Percentiles rank a stretch among this genome's conserved stretches.
Evolutionary conservation across 2,113 vertebrate species (phyloP).

Genomic region (Brachyhypopomus gauderio): DNA sequence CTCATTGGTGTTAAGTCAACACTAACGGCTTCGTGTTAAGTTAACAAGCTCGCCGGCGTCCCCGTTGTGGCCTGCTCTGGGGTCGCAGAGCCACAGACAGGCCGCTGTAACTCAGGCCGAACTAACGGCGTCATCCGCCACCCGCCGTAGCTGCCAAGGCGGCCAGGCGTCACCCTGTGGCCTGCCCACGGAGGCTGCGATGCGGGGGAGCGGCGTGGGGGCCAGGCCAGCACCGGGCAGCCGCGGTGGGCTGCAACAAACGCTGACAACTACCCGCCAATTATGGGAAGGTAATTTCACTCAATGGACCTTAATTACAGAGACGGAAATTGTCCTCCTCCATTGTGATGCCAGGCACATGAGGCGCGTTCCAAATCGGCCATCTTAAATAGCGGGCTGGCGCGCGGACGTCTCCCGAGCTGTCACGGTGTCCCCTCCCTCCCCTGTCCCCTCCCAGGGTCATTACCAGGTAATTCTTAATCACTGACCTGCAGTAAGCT

Average conservation of each 20-base stretch:
- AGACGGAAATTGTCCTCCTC: slow-evolving; percentile 67
- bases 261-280: slow-evolving; percentile 80
- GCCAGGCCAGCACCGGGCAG: slow-evolving; percentile 51
- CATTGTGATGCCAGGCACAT: slow-evolving; percentile 67
- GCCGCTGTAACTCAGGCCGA: slow-evolving; percentile 11
- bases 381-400: slow-evolving; percentile 67
- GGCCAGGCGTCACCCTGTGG: slow-evolving; percentile 7
- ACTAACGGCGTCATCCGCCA: slow-evolving; percentile 32
- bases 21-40: neutral
- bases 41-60: neutral
- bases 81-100: slow-evolving; percentile 18
- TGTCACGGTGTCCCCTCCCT: slow-evolving; percentile 61
- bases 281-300: slow-evolving; percentile 78
- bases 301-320: slow-evolving; percentile 82
- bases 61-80: neutral
- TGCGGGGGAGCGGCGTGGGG: neutral
- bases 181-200: no score
- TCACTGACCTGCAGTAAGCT: slow-evolving; percentile 68
- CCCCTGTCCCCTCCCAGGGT: slow-evolving; percentile 56
- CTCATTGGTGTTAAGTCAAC: neutral
- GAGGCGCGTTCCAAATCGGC: slow-evolving; percentile 64
- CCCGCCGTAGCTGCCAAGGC: slow-evolving; percentile 1
- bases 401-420: slow-evolving; percentile 55
- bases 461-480: slow-evolving; percentile 68
- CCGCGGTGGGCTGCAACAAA: slow-evolving; percentile 65